Conservation (phyloP, 2,888 invertebrate species). For the Herminia tarsipennalis region DNA sequence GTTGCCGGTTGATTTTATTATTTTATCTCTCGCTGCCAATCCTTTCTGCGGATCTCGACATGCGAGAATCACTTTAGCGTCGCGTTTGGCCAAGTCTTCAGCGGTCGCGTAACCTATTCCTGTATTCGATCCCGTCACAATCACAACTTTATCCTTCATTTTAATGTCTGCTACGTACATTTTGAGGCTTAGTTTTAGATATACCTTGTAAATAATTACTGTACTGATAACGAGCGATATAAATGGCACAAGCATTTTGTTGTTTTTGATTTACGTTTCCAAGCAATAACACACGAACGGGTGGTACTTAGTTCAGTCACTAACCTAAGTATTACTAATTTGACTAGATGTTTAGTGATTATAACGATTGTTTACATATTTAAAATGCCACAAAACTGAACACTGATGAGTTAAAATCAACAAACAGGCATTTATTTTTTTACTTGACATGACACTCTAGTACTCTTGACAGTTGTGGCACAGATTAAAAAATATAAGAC, state of each 20-base stretch:
- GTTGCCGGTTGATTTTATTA: slow-evolving; percentile 87
- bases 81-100: slow-evolving; percentile 70
- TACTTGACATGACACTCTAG: too few species aligned
- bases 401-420: too few species aligned
- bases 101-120: slow-evolving; percentile 67
- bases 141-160: slow-evolving; percentile 59
- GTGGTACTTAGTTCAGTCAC: too few species aligned
- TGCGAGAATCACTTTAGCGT: slow-evolving; percentile 82
- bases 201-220: slow-evolving; percentile 31
- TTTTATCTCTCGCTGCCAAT: slow-evolving; percentile 80
- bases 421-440: too few species aligned
- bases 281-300: too few species aligned
- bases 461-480: too few species aligned
- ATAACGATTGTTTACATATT: too few species aligned
- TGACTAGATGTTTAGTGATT: too few species aligned
- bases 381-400: too few species aligned
- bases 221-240: not conserved
- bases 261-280: not conserved
- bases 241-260: slow-evolving; percentile 5
- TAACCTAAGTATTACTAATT: too few species aligned
- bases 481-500: too few species aligned
- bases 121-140: slow-evolving; percentile 64
- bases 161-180: slow-evolving; percentile 23
- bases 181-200: slow-evolving; percentile 38
- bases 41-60: slow-evolving; percentile 71